Conservation (phyloP, 2,888 invertebrate genomes). For the Temnothorax rugatulus region DNA sequence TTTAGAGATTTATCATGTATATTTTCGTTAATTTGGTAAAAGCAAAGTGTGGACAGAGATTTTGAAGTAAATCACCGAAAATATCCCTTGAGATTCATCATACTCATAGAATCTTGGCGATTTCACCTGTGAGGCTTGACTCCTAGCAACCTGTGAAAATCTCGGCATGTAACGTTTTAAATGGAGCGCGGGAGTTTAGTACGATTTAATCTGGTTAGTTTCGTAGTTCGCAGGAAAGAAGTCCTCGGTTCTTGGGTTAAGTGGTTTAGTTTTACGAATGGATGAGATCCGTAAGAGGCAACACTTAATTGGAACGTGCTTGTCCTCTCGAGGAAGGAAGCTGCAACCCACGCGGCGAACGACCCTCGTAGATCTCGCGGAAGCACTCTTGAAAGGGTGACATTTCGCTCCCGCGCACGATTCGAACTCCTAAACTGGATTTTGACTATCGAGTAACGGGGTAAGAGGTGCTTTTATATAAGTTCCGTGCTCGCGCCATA, state of each 20-base stretch:
- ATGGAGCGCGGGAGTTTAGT: constrained; percentile 63
- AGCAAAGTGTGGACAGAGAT: neutral
- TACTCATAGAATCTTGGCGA: neutral
- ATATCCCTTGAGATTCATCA: neutral
- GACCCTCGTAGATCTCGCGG: constrained; percentile 62
- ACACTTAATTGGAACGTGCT: constrained; percentile 76
- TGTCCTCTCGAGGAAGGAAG: constrained; percentile 67
- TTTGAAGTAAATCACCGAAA: neutral
- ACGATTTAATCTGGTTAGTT: constrained; percentile 73
- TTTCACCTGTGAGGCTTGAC: constrained; percentile 15
- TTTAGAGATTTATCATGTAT: neutral
- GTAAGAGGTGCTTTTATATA: constrained; percentile 58
- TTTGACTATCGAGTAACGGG: constrained; percentile 65
- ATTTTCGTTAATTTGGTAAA: neutral
- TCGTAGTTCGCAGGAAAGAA: constrained; percentile 60
- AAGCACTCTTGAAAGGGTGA: constrained; percentile 57
- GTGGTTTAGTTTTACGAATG: constrained; percentile 77
- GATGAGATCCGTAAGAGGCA: constrained; percentile 71
- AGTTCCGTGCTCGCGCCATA: constrained; percentile 35
- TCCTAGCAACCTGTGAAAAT: constrained; percentile 39
- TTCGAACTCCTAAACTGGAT: constrained; percentile 63
- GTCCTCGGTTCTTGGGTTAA: constrained; percentile 62
- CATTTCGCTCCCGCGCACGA: constrained; percentile 55
- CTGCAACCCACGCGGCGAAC: constrained; percentile 50
- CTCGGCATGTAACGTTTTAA: constrained; percentile 51